These are phyloP conservation scores for Exocentrus adspersus DNA, from an alignment of 2,888 invertebrate species.

Conservation along the genomic window DNA sequence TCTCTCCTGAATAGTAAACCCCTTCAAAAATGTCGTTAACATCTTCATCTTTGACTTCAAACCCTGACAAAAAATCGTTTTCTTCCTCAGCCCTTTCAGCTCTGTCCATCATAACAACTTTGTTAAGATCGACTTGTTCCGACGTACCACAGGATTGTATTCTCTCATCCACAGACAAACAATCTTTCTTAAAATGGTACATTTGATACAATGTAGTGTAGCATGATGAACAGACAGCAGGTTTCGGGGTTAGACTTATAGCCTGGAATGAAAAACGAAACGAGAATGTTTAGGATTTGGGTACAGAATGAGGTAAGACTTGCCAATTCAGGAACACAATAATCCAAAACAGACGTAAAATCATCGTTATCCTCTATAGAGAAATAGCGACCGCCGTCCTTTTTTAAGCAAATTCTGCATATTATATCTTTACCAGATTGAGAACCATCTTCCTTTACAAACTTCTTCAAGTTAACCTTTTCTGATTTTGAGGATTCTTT, in stretches of 20 bases:
- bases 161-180: slow-evolving; percentile 10
- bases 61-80: slow-evolving; percentile 13
- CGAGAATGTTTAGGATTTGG: background rate
- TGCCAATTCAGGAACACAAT: slow-evolving; percentile 5
- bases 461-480: background rate
- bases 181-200: slow-evolving; percentile 4
- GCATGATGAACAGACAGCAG: slow-evolving; percentile 1
- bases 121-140: background rate
- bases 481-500: background rate
- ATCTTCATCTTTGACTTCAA: slow-evolving; percentile 14
- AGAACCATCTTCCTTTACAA: background rate
- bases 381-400: background rate
- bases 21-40: slow-evolving; percentile 12
- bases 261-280: slow-evolving; percentile 4
- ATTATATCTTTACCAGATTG: background rate
- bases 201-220: background rate
- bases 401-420: slow-evolving; percentile 11
- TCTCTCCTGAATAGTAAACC: background rate
- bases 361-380: background rate
- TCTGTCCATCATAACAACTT: slow-evolving; percentile 1
- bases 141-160: background rate
- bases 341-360: background rate
- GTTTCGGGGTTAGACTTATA: background rate
- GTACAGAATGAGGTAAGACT: background rate
- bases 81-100: background rate